These are phyloP conservation scores for Hippocampus guttulatus DNA, from an alignment of 2,113 vertebrate genomes.

Conservation along the genomic window DNA sequence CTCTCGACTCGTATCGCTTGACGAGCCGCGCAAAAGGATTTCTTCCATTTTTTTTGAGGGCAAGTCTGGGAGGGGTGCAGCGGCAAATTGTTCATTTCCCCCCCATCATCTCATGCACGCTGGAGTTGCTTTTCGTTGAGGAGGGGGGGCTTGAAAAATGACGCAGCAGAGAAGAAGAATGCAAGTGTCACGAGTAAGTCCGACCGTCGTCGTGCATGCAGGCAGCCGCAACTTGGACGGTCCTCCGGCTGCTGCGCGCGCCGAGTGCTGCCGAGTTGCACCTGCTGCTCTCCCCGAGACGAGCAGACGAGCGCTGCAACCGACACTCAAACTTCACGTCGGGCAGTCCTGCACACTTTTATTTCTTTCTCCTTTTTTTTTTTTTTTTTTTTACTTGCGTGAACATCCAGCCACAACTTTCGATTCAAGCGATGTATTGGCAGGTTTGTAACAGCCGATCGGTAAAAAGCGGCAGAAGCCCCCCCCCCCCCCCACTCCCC, in stretches of 20 bases:
- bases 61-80: neutral
- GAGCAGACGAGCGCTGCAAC: neutral
- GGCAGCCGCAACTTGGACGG: neutral
- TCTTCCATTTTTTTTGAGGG: neutral
- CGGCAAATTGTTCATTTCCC: slow-evolving; percentile 14
- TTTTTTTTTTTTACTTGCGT: no score
- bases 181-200: slow-evolving; percentile 59
- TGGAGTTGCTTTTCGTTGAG: slow-evolving; percentile 50
- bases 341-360: neutral
- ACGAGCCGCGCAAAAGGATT: slow-evolving; percentile 58
- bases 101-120: slow-evolving; percentile 16
- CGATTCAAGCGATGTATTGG: neutral
- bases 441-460: neutral
- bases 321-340: neutral
- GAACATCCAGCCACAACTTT: neutral
- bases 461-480: no score
- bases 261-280: neutral
- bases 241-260: neutral
- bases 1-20: slow-evolving; percentile 28
- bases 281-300: neutral
- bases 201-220: neutral
- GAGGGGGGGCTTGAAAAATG: slow-evolving; percentile 21
- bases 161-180: slow-evolving; percentile 48
- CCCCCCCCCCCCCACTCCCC: no score
- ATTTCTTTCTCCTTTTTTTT: neutral